Conservation (phyloP, 2,797 vertebrate species). For the Xerus rutilus region DNA sequence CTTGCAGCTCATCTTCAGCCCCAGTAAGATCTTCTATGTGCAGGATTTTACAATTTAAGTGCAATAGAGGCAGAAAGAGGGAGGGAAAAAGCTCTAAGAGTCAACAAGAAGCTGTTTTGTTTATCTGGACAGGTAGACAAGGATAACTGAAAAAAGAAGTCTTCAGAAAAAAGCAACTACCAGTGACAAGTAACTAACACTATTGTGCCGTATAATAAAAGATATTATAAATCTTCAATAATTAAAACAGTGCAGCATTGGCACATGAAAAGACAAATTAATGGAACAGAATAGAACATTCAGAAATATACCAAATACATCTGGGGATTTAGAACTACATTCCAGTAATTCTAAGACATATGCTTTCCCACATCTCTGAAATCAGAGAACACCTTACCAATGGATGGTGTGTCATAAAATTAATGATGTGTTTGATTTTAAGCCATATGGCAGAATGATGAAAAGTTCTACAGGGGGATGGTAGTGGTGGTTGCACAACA, state of each 20-base stretch:
- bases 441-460: neutral
- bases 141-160: neutral
- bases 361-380: neutral
- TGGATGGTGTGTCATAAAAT: neutral
- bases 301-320: constrained; percentile 25
- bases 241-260: neutral
- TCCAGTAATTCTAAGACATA: constrained; percentile 33
- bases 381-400: neutral
- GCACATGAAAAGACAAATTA: neutral
- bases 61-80: neutral
- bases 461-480: neutral
- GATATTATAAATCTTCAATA: neutral
- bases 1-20: neutral
- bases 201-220: neutral
- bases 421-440: neutral
- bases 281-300: neutral
- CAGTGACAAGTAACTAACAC: neutral
- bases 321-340: neutral
- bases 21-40: neutral
- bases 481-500: neutral
- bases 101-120: neutral
- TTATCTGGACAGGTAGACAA: neutral
- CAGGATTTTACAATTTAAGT: neutral
- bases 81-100: neutral
- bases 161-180: neutral